A percentile compares a stretch with the other conserved stretches of the same genome.
These are phyloP conservation scores for Chauna torquata DNA, from an alignment of 2,113 vertebrate species.

Conservation along the genomic window DNA sequence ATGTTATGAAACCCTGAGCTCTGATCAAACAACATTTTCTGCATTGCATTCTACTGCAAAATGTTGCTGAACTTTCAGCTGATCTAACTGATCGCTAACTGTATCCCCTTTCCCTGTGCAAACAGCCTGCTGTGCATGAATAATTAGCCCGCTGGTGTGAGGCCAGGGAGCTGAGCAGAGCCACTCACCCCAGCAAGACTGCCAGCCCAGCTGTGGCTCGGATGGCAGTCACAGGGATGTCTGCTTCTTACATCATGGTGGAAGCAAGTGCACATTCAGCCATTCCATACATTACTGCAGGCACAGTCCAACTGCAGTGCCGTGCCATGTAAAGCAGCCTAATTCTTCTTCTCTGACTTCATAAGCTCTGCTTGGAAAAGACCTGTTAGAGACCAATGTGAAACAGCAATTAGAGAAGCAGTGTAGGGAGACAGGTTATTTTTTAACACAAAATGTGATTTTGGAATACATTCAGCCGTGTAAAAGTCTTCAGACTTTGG, in stretches of 20 bases:
- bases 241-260: not conserved
- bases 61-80: constrained; percentile 37
- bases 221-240: accelerated
- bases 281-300: not conserved
- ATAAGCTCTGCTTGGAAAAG: not conserved
- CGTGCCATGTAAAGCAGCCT: not conserved
- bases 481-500: not conserved
- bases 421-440: not conserved
- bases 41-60: not conserved
- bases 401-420: not conserved
- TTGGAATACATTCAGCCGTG: not conserved
- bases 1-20: not conserved
- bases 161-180: not conserved
- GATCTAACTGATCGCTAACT: constrained; percentile 3
- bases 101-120: not conserved
- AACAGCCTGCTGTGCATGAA: not conserved
- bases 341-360: constrained; percentile 15
- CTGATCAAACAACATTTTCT: not conserved
- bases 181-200: not conserved
- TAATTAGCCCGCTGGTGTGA: not conserved
- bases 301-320: accelerated
- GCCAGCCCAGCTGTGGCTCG: not conserved
- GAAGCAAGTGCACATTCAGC: not conserved
- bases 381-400: accelerated
- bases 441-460: not conserved